Conservation (phyloP, 1,140 invertebrate species). For the Cotesia vestalis region DNA sequence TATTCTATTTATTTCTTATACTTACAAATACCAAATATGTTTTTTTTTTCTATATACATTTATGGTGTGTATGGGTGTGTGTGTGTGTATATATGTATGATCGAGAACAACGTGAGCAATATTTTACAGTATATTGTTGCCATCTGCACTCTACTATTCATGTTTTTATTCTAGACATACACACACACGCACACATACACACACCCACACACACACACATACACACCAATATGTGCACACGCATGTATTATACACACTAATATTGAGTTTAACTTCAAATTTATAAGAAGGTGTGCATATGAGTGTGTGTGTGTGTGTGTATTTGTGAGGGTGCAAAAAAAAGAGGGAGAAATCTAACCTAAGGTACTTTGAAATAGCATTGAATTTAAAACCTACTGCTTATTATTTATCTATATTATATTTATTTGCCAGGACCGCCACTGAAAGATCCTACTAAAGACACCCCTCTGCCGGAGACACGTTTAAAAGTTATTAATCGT, state of each 20-base stretch:
- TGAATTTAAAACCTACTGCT: conserved; percentile 41
- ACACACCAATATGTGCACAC: too few relatives aligned
- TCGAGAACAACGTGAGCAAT: conserved; percentile 51
- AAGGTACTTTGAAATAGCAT: neutral
- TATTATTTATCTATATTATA: conserved; percentile 63
- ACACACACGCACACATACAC: too few relatives aligned
- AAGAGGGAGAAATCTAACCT: neutral
- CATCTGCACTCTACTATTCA: conserved; percentile 58
- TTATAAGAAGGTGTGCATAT: too few relatives aligned
- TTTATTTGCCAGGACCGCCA: conserved; percentile 62
- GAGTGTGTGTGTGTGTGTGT: too few relatives aligned
- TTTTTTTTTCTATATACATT: conserved; percentile 13
- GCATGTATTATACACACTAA: too few relatives aligned
- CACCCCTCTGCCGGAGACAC: conserved; percentile 58
- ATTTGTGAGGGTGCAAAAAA: conserved; percentile 46
- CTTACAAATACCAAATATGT: too few relatives aligned
- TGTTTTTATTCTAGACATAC: too few relatives aligned
- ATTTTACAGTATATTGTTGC: conserved; percentile 67
- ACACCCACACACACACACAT: conserved; percentile 42
- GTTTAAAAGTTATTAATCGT: conserved; percentile 67
- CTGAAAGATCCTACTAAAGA: conserved; percentile 44
- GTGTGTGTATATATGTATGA: neutral
- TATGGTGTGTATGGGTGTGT: neutral
- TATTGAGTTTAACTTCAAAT: too few relatives aligned
- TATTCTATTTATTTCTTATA: conserved; percentile 21